Conservation (phyloP, 37 sponge, comb jelly and placozoan species). For the Crambe crambe region DNA sequence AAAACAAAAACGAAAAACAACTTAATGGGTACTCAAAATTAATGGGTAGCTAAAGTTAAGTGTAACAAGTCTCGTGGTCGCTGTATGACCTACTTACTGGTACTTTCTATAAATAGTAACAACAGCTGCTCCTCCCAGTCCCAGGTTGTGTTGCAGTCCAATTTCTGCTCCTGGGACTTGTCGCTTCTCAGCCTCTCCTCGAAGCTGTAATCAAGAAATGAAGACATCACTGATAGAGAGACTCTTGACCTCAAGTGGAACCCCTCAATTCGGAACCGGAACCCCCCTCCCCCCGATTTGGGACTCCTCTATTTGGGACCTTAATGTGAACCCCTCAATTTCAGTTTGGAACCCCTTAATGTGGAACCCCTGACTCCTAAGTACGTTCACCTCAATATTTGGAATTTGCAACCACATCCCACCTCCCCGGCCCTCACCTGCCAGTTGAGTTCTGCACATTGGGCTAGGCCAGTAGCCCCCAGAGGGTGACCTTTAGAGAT, state of each 20-base stretch:
- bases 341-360: too few species aligned
- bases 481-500: constrained; percentile 87
- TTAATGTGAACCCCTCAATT: neutral
- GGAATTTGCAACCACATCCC: neutral
- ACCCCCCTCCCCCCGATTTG: neutral
- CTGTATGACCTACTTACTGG: too few species aligned
- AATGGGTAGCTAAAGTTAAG: too few species aligned
- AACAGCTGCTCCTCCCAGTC: constrained; percentile 73
- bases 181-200: constrained; percentile 65
- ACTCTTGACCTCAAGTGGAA: too few species aligned
- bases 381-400: neutral
- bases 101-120: constrained; percentile 58
- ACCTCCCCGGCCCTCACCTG: constrained; percentile 34
- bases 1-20: too few species aligned
- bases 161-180: constrained; percentile 52
- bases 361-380: neutral
- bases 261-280: neutral
- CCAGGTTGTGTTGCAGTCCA: constrained; percentile 73
- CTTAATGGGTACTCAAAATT: too few species aligned
- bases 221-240: too few species aligned
- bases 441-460: constrained; percentile 75
- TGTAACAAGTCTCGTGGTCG: too few species aligned
- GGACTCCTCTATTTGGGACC: neutral
- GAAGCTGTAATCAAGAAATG: constrained; percentile 32
- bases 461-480: constrained; percentile 80